Base-by-base conservation (phyloP, 2,888 invertebrate species). In the Philereme vetulata region DNA sequence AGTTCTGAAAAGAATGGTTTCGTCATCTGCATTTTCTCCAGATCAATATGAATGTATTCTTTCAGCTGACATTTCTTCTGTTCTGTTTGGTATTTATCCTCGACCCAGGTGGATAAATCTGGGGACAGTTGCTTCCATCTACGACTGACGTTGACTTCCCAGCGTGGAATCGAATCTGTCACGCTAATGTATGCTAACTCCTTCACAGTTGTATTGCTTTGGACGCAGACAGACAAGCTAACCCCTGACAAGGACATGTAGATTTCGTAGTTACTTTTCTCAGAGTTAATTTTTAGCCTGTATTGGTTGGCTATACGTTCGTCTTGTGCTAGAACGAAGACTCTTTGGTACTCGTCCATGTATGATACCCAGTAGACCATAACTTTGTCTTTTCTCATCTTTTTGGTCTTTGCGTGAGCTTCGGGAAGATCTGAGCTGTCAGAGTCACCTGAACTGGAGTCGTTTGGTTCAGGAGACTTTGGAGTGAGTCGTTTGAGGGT, bases 21-120 rank as follows among this genome's bases (percentile, higher is more conserved):
- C 0, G 96, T 95, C 96, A 97, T 96, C 72, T 95, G 95, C 97
- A 97, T 97, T 81, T 95, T 96, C 51, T 94, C 94, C 68, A 97
- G 93, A 78, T 97, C 96, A 56, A 96, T 95, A 92, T 96, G 88
- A 6, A 97, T 94, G 78, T 95, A 96, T 77, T 96, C 96, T 78
- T 96, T 96, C 47, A 96, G 83, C 69, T 95, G 95, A 51, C 96
- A 96, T 74, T 94, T 95, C 72, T 94, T 94, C 68, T 94, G 93
- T 9, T 95, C 95, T 34, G 93, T 93, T 71, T 93, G 93, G 87
- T 95, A 96, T 75, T 96, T 95, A 67, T 96, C 96, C 80, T 97
- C 97, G 49, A 97, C 91, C 97, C 97, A 97, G 0, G 96, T 94
- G 4, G 96, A 95, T 32, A 97, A 80, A 73, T 97, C 97, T 36